These are phyloP conservation scores for Toxotes jaculatrix DNA, from an alignment of 2,113 vertebrate species.

Conservation along the genomic window DNA sequence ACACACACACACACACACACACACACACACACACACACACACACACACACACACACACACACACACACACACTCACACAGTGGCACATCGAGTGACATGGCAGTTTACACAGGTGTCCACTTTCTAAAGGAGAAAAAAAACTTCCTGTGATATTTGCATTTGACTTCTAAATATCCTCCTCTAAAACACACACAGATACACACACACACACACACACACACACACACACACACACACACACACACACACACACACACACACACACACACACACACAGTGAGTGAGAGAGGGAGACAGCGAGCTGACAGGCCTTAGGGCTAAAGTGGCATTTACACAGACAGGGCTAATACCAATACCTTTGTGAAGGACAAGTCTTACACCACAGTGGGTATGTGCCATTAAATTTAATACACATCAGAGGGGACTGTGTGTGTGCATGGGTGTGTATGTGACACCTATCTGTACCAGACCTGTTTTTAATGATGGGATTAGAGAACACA, in stretches of 20 bases:
- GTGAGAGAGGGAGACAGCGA: conserved; percentile 20
- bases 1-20: background rate
- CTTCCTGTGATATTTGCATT: conserved; percentile 74
- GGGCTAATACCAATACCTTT: conserved; percentile 44
- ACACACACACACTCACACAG: background rate
- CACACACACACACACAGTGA: conserved; percentile 13
- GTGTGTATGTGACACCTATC: conserved; percentile 21
- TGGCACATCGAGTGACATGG: conserved; percentile 43
- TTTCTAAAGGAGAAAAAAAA: conserved; percentile 48
- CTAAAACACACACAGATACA: conserved; percentile 23
- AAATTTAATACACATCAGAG: conserved; percentile 56
- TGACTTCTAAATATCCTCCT: conserved; percentile 69
- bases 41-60: background rate
- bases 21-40: background rate
- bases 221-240: conserved; percentile 19
- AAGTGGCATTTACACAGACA: conserved; percentile 63
- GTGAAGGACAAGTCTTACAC: conserved; percentile 50
- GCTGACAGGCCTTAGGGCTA: conserved; percentile 49
- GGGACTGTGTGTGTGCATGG: background rate
- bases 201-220: conserved; percentile 17
- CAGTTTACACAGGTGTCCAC: conserved; percentile 77
- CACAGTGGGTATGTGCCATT: conserved; percentile 48
- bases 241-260: conserved; percentile 30
- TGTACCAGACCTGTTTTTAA: conserved; percentile 69
- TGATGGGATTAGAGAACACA: conserved; percentile 75